These are phyloP conservation scores for Naja naja DNA, from an alignment of 2,113 vertebrate genomes.

Conservation along the genomic window DNA sequence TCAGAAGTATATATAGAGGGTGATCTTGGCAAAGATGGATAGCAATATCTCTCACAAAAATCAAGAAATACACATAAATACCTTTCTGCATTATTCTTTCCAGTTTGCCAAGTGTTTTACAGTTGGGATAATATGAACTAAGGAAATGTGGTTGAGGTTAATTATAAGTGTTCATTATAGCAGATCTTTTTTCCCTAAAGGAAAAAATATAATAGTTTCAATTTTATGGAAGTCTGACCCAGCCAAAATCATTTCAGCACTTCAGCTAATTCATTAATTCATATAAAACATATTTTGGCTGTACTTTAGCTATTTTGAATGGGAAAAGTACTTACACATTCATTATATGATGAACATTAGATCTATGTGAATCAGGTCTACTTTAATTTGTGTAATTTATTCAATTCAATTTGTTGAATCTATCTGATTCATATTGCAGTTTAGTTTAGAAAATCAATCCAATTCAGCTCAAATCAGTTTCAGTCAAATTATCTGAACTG, in stretches of 20 bases:
- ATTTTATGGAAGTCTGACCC: too few species aligned
- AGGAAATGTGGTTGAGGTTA: not conserved
- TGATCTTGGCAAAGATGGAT: not conserved
- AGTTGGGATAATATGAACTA: not conserved
- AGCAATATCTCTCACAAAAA: not conserved
- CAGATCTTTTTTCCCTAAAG: too few species aligned
- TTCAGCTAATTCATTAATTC: not conserved
- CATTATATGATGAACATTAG: not conserved
- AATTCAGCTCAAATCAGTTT: not conserved
- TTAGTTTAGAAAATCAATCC: not conserved
- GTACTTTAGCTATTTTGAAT: not conserved
- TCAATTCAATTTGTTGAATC: not conserved
- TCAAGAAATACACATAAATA: not conserved
- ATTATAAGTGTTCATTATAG: not conserved
- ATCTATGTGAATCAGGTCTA: not conserved
- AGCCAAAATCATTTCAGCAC: not conserved
- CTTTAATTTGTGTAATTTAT: not conserved
- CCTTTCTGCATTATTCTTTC: not conserved
- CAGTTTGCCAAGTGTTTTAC: conserved; percentile 18
- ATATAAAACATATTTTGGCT: not conserved
- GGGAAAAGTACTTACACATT: not conserved
- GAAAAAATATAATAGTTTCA: not conserved
- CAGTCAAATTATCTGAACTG: not conserved
- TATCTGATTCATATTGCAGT: not conserved
- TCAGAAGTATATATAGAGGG: not conserved